Percentiles rank a stretch among this genome's conserved stretches.
phyloP scores from a whole-genome alignment of 2,888 invertebrate species.

The Dioctria rufipes region DNA sequence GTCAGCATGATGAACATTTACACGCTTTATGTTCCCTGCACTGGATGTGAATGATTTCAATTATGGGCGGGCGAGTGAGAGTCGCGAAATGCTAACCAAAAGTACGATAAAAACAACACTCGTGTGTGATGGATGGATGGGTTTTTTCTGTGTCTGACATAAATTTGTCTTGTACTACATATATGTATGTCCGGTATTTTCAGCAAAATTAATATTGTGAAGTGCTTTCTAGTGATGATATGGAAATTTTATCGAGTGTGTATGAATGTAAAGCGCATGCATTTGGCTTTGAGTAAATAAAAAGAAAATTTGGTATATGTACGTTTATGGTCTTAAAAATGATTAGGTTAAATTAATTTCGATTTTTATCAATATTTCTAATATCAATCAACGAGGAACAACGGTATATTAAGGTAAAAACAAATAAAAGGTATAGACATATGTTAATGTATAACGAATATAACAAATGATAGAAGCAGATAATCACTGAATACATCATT shows the following conservation, averaged over 20 bases:
- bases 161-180: neutral
- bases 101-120: constrained; percentile 31
- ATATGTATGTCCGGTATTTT: constrained; percentile 26
- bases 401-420: no score
- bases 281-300: neutral
- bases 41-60: constrained; percentile 67
- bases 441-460: no score
- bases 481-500: no score
- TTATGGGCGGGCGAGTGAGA: constrained; percentile 49
- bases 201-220: constrained; percentile 2
- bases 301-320: no score
- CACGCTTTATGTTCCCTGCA: constrained; percentile 70
- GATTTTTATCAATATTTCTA: no score
- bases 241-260: constrained; percentile 3
- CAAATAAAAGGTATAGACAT: no score
- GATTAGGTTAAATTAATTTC: no score
- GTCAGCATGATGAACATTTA: constrained; percentile 69
- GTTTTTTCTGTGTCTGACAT: constrained; percentile 37
- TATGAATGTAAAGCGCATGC: constrained; percentile 12
- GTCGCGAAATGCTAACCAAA: constrained; percentile 45
- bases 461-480: no score
- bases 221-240: constrained; percentile 49
- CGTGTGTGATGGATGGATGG: constrained; percentile 22
- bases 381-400: no score
- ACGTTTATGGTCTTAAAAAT: no score